Evolutionary conservation across 1,140 invertebrate genomes (phyloP).

Genomic region (Philotrypesis tridentata): DNA sequence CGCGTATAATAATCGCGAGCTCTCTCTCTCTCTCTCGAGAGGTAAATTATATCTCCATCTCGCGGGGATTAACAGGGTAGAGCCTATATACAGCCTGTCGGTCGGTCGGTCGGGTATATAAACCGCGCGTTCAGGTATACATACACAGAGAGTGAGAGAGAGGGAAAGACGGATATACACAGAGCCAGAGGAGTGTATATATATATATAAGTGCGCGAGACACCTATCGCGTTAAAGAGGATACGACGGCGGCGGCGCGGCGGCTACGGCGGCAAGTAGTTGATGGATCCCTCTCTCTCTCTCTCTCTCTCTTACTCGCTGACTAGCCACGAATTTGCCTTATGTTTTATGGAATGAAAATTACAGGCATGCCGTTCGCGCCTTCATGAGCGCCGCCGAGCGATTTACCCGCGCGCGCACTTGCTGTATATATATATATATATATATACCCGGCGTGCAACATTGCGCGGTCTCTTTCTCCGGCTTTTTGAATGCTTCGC

Average conservation of each 20-base stretch:
- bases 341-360: slow-evolving; percentile 58
- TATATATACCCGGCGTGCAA: background rate
- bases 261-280: slow-evolving; percentile 6
- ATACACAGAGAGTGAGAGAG: background rate
- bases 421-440: too few relatives aligned
- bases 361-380: slow-evolving; percentile 53
- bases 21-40: too few relatives aligned
- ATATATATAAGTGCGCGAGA: background rate
- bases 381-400: slow-evolving; percentile 29
- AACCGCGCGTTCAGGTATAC: background rate
- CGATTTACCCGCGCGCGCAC: slow-evolving; percentile 1
- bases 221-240: slow-evolving; percentile 14
- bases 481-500: background rate
- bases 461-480: slow-evolving; percentile 6
- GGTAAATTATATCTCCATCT: slow-evolving; percentile 16
- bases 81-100: background rate
- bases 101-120: background rate
- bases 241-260: background rate
- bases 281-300: slow-evolving; percentile 49
- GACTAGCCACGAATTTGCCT: slow-evolving; percentile 54
- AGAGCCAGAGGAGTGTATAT: background rate
- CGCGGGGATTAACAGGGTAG: slow-evolving; percentile 9
- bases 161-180: background rate
- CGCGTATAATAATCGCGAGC: slow-evolving; percentile 21
- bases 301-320: slow-evolving; percentile 31